Evolutionary conservation across 1,140 invertebrate genomes (phyloP), one percentile per base, ranked within the genome.

Genomic region (Cotesia chilonis): DNA sequence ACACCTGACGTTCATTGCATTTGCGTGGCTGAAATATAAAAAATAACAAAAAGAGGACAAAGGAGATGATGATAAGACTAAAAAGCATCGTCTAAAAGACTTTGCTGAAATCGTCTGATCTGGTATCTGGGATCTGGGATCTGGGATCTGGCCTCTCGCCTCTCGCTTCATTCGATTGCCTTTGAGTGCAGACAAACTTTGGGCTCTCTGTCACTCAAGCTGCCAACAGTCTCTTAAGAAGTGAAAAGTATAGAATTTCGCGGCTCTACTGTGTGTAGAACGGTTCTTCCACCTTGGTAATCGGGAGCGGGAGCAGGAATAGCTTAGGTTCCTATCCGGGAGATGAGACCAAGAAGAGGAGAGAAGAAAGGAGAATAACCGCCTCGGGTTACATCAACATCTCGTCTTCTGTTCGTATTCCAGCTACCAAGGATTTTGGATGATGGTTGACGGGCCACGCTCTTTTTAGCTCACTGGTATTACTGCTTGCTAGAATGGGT

Each of bases 211-310:
- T 65, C 41, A 10, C 60, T 65, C 7, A 9, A 65, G 63, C 63
- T 65, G 41, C 41, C 28, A 51, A 65, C 41, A 70, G 68, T 70
- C 55, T 70, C 35, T 70, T 70, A 70, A 70, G 68, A 70, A 12
- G 68, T 54, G 36, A 55, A 65, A 71, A 51, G 60, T 63, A 71
- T 71, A 71, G 70, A 55, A 64, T 71, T 71, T 64, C 70, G 20
- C n/a, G 35, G 66, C 38, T 64, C 55, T 59, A 71, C 70, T 28
- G 28, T 28, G 28, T 28, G 28, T 28, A 28, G 28, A 28, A 28
- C 1, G 28, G 28, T 28, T 28, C 28, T 28, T 28, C 28, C 28
- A 28, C 70, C 41, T 9, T 2, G 6, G 60, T 52, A 55, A 51
- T 37, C 60, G 36, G 9, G 36, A 54, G 41, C 36, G 60, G 28